phyloP scores from a whole-genome alignment of 2,797 vertebrate genomes.

The Microchirus variegatus region DNA sequence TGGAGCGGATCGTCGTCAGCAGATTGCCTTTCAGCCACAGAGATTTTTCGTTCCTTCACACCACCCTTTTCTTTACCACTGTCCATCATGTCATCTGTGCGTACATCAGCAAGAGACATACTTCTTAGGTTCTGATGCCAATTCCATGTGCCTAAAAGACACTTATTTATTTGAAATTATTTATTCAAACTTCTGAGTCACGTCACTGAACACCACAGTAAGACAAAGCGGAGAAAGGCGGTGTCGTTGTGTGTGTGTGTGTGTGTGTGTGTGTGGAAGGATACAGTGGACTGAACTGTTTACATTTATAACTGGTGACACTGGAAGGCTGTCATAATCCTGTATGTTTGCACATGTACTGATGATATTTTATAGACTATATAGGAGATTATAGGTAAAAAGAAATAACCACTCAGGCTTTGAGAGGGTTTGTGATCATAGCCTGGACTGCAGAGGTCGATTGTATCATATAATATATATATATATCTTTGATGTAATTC shows the following conservation, averaged over 20 bases:
- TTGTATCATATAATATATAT: too few species aligned
- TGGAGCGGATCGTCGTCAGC: constrained; percentile 6
- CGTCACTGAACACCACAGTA: not conserved
- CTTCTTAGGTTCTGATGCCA: constrained; percentile 35
- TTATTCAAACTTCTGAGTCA: constrained; percentile 60
- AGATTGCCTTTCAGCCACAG: constrained; percentile 13
- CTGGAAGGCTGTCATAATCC: constrained; percentile 30
- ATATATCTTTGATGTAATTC: too few species aligned
- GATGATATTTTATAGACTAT: not conserved
- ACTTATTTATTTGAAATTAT: constrained; percentile 75
- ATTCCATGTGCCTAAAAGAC: constrained; percentile 46
- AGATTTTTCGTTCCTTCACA: constrained; percentile 12
- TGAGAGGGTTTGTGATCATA: too few species aligned
- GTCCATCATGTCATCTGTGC: constrained; percentile 12
- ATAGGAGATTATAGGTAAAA: too few species aligned
- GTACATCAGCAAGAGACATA: constrained; percentile 15
- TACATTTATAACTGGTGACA: constrained; percentile 35
- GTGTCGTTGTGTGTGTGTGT: too few species aligned
- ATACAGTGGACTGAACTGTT: constrained; percentile 32
- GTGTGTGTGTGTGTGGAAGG: constrained; percentile 5
- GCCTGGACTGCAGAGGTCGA: too few species aligned
- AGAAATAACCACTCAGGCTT: too few species aligned
- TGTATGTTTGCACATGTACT: constrained; percentile 25
- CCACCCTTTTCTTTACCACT: constrained; percentile 6
- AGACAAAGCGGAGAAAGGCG: constrained; percentile 19